Percentiles rank a stretch among this genome's conserved stretches.
These are phyloP conservation scores for Microctenopoma lineatum DNA, from an alignment of 2,797 vertebrate genomes.

Conservation along the genomic window DNA sequence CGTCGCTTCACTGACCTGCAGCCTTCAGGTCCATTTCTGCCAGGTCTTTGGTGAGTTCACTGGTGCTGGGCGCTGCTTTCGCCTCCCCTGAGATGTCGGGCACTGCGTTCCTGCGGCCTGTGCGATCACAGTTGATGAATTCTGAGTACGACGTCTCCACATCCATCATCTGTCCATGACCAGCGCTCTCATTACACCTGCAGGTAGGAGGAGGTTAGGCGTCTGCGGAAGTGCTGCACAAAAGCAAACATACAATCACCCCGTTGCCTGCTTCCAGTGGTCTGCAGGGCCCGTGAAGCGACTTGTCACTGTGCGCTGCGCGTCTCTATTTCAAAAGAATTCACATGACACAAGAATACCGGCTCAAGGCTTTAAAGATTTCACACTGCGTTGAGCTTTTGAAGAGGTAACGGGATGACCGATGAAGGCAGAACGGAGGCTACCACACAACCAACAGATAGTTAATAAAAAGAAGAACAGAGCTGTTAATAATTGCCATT, in stretches of 20 bases:
- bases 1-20: conserved; percentile 70
- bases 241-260: conserved; percentile 31
- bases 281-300: conserved; percentile 16
- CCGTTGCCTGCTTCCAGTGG: conserved; percentile 11
- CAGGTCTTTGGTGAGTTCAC: conserved; percentile 90
- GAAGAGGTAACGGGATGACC: conserved; percentile 10
- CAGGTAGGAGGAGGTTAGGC: conserved; percentile 11
- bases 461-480: conserved; percentile 32
- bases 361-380: background rate
- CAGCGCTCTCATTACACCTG: conserved; percentile 84
- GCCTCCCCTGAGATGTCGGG: conserved; percentile 90
- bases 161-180: conserved; percentile 95
- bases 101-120: conserved; percentile 95
- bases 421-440: conserved; percentile 1
- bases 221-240: conserved; percentile 15
- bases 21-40: conserved; percentile 86
- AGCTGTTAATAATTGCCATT: conserved; percentile 56
- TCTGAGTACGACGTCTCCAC: conserved; percentile 95
- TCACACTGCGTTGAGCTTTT: conserved; percentile 7
- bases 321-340: conserved; percentile 23
- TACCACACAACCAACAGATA: conserved; percentile 17
- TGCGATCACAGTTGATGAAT: conserved; percentile 95
- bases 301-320: background rate
- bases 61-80: conserved; percentile 78
- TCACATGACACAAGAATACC: conserved; percentile 8